phyloP scores from a whole-genome alignment of 2,113 vertebrate species.

The Microcebus ravelobensis region DNA sequence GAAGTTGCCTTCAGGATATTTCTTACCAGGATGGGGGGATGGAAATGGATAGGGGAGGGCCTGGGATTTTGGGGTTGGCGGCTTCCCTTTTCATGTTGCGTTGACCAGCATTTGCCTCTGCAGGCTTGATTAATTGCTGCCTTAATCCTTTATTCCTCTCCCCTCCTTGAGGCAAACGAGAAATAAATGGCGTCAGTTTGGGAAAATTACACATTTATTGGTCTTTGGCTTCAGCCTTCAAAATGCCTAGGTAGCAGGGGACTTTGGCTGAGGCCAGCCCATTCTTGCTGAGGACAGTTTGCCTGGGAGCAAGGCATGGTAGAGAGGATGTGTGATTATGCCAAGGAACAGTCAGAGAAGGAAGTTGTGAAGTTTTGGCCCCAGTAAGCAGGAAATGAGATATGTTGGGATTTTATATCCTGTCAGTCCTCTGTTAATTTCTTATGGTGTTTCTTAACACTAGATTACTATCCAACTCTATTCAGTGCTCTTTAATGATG shows the following conservation, averaged over 20 bases:
- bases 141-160: slow-evolving; percentile 8
- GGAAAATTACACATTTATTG: not conserved
- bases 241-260: not conserved
- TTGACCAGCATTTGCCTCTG: not conserved
- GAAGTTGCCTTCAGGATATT: not conserved
- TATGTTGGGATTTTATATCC: not conserved
- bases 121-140: not conserved
- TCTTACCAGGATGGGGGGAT: not conserved
- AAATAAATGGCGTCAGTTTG: slow-evolving; percentile 44
- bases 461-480: not conserved
- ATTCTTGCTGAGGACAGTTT: not conserved
- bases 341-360: not conserved
- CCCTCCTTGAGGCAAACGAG: not conserved
- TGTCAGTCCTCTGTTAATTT: not conserved
- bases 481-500: not conserved
- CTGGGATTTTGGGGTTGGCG: not conserved
- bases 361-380: not conserved
- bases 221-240: slow-evolving; percentile 12
- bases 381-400: not conserved
- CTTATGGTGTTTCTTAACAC: not conserved
- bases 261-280: not conserved
- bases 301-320: not conserved
- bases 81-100: not conserved
- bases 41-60: not conserved
- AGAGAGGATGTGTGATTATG: not conserved